phyloP scores from a whole-genome alignment of 2,797 vertebrate genomes.

The Sebastes elongatus region DNA sequence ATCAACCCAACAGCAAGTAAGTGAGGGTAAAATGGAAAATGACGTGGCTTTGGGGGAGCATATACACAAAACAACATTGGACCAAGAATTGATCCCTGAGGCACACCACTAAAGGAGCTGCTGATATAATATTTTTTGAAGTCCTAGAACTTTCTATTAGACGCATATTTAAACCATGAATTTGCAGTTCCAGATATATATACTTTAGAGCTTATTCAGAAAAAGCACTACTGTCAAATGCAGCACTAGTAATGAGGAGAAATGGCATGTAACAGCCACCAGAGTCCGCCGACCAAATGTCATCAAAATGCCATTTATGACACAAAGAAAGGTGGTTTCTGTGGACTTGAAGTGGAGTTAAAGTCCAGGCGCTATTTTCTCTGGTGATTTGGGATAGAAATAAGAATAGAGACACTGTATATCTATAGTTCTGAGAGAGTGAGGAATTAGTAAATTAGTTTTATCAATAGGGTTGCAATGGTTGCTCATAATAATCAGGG shows the following conservation, averaged over 20 bases:
- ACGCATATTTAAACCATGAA: neutral
- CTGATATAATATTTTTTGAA: neutral
- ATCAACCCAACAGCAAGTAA: neutral
- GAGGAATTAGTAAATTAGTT: neutral
- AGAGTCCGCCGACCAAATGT: neutral
- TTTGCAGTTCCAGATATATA: neutral
- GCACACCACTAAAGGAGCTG: neutral
- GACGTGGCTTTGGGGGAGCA: neutral
- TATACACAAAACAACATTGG: neutral
- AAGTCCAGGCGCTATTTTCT: neutral
- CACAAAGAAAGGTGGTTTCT: neutral
- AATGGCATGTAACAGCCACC: neutral
- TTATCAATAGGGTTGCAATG: neutral
- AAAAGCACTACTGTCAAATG: neutral
- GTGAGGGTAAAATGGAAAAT: neutral
- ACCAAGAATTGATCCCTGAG: neutral
- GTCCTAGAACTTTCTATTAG: neutral
- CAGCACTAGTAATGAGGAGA: neutral
- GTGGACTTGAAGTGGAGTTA: neutral
- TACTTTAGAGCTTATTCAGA: neutral
- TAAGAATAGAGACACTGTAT: neutral
- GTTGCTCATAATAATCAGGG: neutral
- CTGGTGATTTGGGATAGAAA: neutral
- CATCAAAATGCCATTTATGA: neutral
- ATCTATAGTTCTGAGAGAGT: neutral